Percentiles rank a stretch among this genome's conserved stretches.
These are phyloP conservation scores for Gavia stellata DNA, from an alignment of 2,113 vertebrate genomes.

Conservation along the genomic window DNA sequence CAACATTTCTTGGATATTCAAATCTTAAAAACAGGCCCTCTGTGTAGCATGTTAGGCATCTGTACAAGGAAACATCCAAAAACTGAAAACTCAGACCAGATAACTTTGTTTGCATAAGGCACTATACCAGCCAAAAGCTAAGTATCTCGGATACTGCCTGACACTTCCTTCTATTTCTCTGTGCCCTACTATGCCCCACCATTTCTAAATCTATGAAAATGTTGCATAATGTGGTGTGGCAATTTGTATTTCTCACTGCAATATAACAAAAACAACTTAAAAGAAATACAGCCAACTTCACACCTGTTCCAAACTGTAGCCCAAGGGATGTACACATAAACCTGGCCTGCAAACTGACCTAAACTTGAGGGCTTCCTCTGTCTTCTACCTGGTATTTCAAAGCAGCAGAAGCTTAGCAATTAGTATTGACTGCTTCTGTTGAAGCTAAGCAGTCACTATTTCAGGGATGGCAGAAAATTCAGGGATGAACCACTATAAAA, in stretches of 20 bases:
- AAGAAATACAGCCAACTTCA: not conserved
- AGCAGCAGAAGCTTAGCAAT: not conserved
- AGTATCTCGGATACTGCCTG: not conserved
- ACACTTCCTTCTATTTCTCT: not conserved
- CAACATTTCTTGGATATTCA: not conserved
- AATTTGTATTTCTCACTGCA: not conserved
- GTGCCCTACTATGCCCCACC: not conserved
- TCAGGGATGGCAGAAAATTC: not conserved
- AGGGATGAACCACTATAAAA: not conserved
- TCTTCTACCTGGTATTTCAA: not conserved
- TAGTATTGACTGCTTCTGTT: not conserved
- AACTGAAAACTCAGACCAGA: not conserved
- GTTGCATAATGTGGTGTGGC: rapidly evolving
- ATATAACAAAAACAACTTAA: not conserved
- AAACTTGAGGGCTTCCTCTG: not conserved
- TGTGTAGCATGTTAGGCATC: not conserved
- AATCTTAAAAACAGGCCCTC: not conserved
- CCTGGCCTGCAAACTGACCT: not conserved
- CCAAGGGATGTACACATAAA: not conserved
- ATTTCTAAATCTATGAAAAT: not conserved
- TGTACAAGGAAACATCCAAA: not conserved
- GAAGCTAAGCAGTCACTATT: not conserved
- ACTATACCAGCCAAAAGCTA: not conserved
- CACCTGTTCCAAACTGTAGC: not conserved
- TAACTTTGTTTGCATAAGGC: not conserved